These are phyloP conservation scores for Climacteris rufus DNA, from an alignment of 2,113 vertebrate species.

Conservation along the genomic window DNA sequence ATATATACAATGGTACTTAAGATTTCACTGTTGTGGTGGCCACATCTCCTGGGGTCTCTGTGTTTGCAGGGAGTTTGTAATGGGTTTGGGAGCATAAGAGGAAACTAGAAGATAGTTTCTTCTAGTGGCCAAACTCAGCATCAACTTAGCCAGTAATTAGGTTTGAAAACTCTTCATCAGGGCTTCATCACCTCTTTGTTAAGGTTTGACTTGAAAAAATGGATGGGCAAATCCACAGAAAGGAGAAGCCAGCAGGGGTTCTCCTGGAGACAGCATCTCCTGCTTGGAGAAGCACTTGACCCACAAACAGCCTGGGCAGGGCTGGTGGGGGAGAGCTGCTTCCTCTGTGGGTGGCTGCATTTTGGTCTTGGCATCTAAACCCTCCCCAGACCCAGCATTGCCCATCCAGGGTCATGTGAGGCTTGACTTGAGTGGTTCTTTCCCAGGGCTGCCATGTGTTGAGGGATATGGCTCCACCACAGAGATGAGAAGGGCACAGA, in stretches of 20 bases:
- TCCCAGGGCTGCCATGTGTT: not conserved
- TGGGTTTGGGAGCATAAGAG: not conserved
- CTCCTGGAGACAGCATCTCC: not conserved
- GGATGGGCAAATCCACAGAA: not conserved
- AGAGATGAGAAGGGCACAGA: not conserved
- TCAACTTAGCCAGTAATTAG: not conserved
- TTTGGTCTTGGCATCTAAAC: not conserved
- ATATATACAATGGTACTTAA: not conserved
- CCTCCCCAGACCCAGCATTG: not conserved
- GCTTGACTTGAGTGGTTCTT: not conserved
- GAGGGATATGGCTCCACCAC: not conserved
- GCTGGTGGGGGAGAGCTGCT: not conserved
- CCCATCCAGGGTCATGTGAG: accelerated
- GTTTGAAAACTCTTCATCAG: not conserved
- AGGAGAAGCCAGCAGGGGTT: not conserved
- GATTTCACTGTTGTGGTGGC: not conserved
- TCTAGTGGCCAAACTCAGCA: not conserved
- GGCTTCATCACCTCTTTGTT: not conserved
- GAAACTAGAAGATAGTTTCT: not conserved
- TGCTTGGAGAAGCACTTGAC: not conserved
- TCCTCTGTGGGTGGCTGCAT: accelerated
- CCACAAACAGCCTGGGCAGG: no score
- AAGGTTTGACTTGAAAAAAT: not conserved
- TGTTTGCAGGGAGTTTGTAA: not conserved
- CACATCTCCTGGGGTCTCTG: not conserved